phyloP scores from a whole-genome alignment of 2,797 vertebrate species.

The Eleutherodactylus coqui region DNA sequence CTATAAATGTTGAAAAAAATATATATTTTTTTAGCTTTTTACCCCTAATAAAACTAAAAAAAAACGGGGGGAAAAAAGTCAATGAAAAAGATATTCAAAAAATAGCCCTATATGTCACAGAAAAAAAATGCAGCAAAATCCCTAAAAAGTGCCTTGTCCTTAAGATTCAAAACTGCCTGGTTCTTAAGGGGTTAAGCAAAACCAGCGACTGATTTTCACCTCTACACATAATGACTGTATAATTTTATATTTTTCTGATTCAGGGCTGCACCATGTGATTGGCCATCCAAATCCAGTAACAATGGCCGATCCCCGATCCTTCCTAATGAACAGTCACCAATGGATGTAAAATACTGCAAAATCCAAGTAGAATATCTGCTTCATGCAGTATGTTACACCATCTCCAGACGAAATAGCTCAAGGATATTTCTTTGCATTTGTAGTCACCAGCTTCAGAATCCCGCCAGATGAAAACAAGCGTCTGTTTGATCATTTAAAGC shows the following conservation, averaged over 20 bases:
- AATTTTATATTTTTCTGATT: neutral
- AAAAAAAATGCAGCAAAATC: too few relatives aligned
- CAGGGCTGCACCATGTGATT: neutral
- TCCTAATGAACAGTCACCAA: neutral
- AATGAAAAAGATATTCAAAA: too few relatives aligned
- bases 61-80: too few relatives aligned
- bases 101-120: too few relatives aligned
- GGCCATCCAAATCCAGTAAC: neutral
- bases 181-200: too few relatives aligned
- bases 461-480: slow-evolving; percentile 1
- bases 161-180: too few relatives aligned
- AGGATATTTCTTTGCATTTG: slow-evolving; percentile 29
- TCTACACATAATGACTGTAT: neutral
- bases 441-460: slow-evolving; percentile 26
- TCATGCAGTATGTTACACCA: neutral
- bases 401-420: slow-evolving; percentile 25
- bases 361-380: neutral
- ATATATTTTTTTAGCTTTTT: too few relatives aligned
- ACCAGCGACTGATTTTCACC: neutral
- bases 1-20: too few relatives aligned
- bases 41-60: too few relatives aligned
- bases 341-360: neutral
- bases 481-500: slow-evolving; percentile 29
- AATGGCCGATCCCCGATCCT: neutral
- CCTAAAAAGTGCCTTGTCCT: too few relatives aligned